Base-by-base conservation (phyloP, 2,797 vertebrate species). In the Eulemur mongoz region DNA sequence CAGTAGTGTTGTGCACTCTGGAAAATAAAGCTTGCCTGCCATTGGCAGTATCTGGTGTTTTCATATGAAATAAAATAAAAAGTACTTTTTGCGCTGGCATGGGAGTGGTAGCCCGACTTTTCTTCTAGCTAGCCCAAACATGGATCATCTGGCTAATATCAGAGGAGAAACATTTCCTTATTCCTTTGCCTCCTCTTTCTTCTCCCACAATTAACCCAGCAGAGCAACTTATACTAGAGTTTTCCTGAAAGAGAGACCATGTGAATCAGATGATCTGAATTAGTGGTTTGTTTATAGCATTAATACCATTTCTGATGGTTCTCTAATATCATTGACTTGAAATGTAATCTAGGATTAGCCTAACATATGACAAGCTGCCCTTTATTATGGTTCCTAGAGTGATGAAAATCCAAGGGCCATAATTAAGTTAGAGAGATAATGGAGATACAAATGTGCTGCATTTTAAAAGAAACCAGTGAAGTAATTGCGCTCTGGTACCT, bases 291-390 rank as follows among this genome's bases (percentile, higher is more conserved):
- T 59, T 93, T 89, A 38, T 35, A 59, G 10, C 13, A 97, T 95
- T 84, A 86, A 76, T 86, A 13, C 10, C 91, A 1, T 95, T 97
- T 94, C 84, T 88, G 43, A 76, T 92, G 43, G 20, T 95, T 97
- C 25, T 4, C 6, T 76, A 91, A 72, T 88, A 91, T 50, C 82
- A 57, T 48, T 79, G 78, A 87, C 15, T 94, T 86, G 67, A 95
- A 70, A 69, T 97, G 7, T 63, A 25, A 65, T 17, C 22, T 86
- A 73, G 87, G 7, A 93, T 96, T 92, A 87, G 48, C 61, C 70
- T 79, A 84, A 79, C 40, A 52, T 57, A 30, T 90, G 70, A 32
- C 61, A 32, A 30, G 30, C 61, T 63, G 30, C 61, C 61, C 57
- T 93, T 4, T 14, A 45, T 92, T 89, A 59, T 2, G 48, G 70